These are phyloP conservation scores for Diglossa cyanea DNA, from an alignment of 2,797 vertebrate genomes.

Conservation along the genomic window DNA sequence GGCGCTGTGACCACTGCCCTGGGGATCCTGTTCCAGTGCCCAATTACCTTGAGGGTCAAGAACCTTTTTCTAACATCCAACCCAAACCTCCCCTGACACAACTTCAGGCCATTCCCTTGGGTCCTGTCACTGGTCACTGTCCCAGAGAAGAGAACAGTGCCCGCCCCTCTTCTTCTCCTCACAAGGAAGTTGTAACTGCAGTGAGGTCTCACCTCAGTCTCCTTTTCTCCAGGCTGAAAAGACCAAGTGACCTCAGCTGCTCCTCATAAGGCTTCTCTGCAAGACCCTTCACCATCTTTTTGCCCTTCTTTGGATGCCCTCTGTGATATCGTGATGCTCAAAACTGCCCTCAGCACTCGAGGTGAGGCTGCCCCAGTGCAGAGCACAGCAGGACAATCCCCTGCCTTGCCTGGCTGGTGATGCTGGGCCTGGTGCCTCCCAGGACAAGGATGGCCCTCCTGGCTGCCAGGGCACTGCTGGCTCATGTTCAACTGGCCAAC, in stretches of 20 bases:
- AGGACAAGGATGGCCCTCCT: not conserved
- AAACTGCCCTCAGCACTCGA: accelerated
- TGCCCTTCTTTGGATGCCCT: not conserved
- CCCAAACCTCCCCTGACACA: not conserved
- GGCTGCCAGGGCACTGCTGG: not conserved
- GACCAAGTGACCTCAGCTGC: not conserved
- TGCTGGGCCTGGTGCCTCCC: accelerated
- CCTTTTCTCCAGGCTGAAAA: not conserved
- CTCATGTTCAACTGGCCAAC: not conserved
- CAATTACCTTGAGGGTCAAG: not conserved
- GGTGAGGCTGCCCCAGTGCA: accelerated
- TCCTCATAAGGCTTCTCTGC: not conserved
- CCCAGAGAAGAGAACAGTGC: not conserved
- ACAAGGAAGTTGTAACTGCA: not conserved
- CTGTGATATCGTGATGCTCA: not conserved
- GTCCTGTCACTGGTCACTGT: not conserved
- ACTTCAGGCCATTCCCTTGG: not conserved
- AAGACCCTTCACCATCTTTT: not conserved
- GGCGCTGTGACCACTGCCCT: not conserved
- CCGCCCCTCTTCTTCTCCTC: not conserved
- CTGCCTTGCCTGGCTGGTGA: accelerated
- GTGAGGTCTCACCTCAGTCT: not conserved
- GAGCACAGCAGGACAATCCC: not conserved
- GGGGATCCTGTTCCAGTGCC: not conserved
- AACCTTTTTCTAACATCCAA: not conserved